Conservation (phyloP, 2,113 vertebrate species). For the Pteruthius melanotis region DNA sequence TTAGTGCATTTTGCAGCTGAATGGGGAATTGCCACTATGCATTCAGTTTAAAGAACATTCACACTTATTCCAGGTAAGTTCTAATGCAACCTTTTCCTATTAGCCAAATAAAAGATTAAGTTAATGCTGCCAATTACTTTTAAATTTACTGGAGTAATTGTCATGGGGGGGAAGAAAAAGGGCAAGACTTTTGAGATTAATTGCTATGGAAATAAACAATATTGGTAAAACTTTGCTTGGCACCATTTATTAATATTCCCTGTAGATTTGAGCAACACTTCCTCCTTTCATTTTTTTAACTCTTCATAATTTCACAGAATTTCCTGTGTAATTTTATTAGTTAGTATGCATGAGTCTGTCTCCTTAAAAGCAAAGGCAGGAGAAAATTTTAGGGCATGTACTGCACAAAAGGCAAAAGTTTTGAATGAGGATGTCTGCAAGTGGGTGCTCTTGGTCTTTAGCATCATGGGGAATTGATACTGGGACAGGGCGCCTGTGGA, state of each 20-base stretch:
- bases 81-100: constrained; percentile 27
- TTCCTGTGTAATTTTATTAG: neutral
- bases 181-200: neutral
- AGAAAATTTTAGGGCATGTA: neutral
- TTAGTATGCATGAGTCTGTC: neutral
- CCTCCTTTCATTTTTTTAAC: neutral
- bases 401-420: neutral
- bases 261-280: neutral
- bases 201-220: neutral
- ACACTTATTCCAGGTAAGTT: constrained; percentile 42
- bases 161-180: fast-evolving
- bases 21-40: neutral
- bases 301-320: neutral
- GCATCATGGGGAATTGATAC: neutral
- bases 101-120: constrained; percentile 35
- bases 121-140: constrained; percentile 5
- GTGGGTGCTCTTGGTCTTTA: neutral
- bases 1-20: constrained; percentile 6
- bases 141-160: constrained; percentile 31
- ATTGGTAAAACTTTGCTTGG: neutral
- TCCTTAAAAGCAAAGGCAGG: neutral
- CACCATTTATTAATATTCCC: neutral
- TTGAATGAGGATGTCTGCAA: neutral
- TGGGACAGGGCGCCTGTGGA: neutral
- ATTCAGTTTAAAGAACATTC: neutral